Base-by-base conservation (phyloP, 2,888 invertebrate species). In the Calephelis perditalis region DNA sequence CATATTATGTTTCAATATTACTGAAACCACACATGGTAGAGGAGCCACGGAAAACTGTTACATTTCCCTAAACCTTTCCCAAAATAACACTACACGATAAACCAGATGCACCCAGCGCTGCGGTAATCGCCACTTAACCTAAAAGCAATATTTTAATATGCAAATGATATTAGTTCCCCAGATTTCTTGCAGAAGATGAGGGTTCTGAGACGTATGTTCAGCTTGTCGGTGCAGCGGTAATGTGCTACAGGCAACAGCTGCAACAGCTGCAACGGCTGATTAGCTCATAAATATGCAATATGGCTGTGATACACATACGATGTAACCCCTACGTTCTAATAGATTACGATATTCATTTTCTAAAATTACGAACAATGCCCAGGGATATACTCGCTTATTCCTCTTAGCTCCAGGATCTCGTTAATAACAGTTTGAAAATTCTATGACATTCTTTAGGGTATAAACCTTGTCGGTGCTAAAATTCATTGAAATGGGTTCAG, bases 221-320 rank as follows among this genome's bases (percentile, higher is more conserved):
- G 15, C 52, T 49, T 65, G 66, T 61, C 62, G 61, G 63, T 62
- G 57, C 57, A 65, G 60, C 60, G 57, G 63, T 62, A 62, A 60
- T 63, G 60, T 58, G 61, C 59, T 35, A 61, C 37, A 44, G 40
- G 40, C 40, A 40, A 40, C 15, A 57, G 59, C 40, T 40, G 64
- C 54, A 65, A 62, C 65, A 65, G 64, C 62, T 67, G 68, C 65
- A 59, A 15, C 59, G 60, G 49, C 58, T 69, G 68, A 69, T 69
- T 69, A 68, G 60, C 66, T 67, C 67, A 63, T 69, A 69, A 67
- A 69, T 64, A 67, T 68, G 64, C 68, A 65, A 63, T 63, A 61
- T 61, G 62, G 63, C 61, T 57, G 60, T 58, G 59, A 55, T 62
- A 58, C 63, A 59, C 45, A 52, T 35, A 11, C 52, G 15, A 56